Conservation (phyloP, 2,113 vertebrate genomes). For the Pollimyrus isidori region DNA sequence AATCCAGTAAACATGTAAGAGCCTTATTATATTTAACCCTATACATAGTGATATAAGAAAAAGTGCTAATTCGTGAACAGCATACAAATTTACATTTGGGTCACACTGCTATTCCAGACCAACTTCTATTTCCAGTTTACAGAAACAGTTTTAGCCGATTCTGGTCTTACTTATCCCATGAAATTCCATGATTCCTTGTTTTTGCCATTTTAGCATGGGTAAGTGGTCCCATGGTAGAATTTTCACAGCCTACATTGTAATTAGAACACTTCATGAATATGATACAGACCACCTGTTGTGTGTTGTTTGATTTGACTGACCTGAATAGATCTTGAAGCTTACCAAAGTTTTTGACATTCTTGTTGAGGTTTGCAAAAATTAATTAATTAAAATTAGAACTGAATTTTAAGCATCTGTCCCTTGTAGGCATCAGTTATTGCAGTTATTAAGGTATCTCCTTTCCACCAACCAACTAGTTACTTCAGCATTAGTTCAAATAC, state of each 20-base stretch:
- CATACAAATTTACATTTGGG: background rate
- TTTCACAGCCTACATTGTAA: background rate
- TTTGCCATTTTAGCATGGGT: background rate
- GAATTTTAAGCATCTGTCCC: background rate
- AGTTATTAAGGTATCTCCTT: background rate
- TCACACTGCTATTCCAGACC: background rate
- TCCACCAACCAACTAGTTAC: too few species aligned
- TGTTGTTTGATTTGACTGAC: background rate
- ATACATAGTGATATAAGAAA: background rate
- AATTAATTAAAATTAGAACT: background rate
- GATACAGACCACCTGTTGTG: background rate
- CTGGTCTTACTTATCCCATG: background rate
- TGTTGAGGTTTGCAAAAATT: background rate
- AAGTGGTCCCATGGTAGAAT: background rate
- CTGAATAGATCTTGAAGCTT: too few species aligned
- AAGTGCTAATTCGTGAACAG: background rate
- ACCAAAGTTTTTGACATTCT: too few species aligned
- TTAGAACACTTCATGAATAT: background rate
- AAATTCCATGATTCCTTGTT: background rate
- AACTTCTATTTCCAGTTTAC: background rate
- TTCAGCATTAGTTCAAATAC: too few species aligned
- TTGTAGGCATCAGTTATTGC: background rate
- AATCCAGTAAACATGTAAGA: background rate
- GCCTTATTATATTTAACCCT: background rate
- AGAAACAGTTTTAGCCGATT: background rate